Percentiles rank a stretch among this genome's conserved stretches.
Evolutionary conservation across 2,888 invertebrate species (phyloP).

Genomic region (Scaptomyza parva): DNA sequence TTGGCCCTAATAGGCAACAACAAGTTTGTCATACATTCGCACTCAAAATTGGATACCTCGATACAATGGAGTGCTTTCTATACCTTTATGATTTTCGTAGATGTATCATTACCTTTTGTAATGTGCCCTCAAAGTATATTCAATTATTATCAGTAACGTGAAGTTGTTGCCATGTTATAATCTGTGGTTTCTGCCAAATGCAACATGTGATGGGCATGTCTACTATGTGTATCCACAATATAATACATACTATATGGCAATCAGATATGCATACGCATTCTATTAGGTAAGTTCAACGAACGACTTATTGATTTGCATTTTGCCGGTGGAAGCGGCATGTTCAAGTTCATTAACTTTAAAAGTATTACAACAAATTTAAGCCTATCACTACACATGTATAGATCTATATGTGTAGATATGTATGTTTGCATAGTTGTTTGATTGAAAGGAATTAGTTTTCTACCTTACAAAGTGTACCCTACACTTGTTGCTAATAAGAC

Average conservation of each 20-base stretch:
- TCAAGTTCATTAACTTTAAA: conserved; percentile 64
- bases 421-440: conserved; percentile 7
- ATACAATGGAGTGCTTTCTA: not conserved
- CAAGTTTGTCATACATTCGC: not conserved
- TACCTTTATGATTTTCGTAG: too few relatives aligned
- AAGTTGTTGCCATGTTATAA: not conserved
- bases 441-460: conserved; percentile 4
- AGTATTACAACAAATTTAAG: conserved; percentile 15
- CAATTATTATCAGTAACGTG: too few relatives aligned
- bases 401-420: conserved; percentile 1
- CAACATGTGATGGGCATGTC: conserved; percentile 18
- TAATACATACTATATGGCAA: conserved; percentile 23
- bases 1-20: not conserved
- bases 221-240: conserved; percentile 12
- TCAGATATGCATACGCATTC: conserved; percentile 44
- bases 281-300: conserved; percentile 61
- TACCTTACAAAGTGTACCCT: conserved; percentile 16
- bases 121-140: too few relatives aligned
- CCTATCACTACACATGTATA: not conserved
- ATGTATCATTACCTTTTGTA: not conserved
- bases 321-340: conserved; percentile 45
- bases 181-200: conserved; percentile 8
- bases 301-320: conserved; percentile 55
- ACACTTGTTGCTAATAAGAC: not conserved
- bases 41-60: not conserved